These are phyloP conservation scores for Coryphaenoides rupestris DNA, from an alignment of 2,113 vertebrate genomes.

Conservation along the genomic window DNA sequence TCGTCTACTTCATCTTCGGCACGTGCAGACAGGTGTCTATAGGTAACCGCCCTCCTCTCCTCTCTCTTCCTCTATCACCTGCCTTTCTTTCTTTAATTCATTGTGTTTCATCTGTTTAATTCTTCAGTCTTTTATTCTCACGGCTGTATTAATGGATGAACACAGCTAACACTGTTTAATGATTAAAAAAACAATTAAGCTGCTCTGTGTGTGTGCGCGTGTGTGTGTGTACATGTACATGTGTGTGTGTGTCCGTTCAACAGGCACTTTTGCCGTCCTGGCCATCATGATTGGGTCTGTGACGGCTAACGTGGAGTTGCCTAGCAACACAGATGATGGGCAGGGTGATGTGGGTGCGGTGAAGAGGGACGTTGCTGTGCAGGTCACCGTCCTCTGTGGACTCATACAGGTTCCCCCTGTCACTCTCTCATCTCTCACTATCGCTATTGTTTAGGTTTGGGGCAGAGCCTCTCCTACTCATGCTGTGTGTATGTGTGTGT, in stretches of 20 bases:
- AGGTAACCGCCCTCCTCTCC: slow-evolving; percentile 67
- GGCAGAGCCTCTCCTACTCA: no score
- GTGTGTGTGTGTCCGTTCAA: no score
- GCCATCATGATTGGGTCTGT: slow-evolving; percentile 56
- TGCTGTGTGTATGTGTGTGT: no score
- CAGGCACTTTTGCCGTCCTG: slow-evolving; percentile 56
- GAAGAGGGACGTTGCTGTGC: slow-evolving; percentile 48
- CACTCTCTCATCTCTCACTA: no score
- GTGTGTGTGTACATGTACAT: slow-evolving; percentile 12
- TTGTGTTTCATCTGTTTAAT: no score
- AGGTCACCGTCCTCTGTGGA: slow-evolving; percentile 58
- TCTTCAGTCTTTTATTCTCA: no score
- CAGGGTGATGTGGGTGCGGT: slow-evolving; percentile 36
- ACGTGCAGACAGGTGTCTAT: slow-evolving; percentile 89
- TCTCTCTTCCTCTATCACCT: not conserved
- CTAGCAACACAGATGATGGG: slow-evolving; percentile 28
- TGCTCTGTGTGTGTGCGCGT: slow-evolving; percentile 7
- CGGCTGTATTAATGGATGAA: no score
- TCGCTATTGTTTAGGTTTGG: no score
- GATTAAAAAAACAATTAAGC: no score
- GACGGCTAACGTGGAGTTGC: slow-evolving; percentile 50
- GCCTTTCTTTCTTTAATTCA: rapidly evolving
- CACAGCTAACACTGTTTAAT: no score
- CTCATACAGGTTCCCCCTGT: slow-evolving; percentile 66
- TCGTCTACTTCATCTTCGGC: slow-evolving; percentile 89